Evolutionary conservation across 1,140 invertebrate genomes (phyloP).

Genomic region (Hycleus phaleratus): DNA sequence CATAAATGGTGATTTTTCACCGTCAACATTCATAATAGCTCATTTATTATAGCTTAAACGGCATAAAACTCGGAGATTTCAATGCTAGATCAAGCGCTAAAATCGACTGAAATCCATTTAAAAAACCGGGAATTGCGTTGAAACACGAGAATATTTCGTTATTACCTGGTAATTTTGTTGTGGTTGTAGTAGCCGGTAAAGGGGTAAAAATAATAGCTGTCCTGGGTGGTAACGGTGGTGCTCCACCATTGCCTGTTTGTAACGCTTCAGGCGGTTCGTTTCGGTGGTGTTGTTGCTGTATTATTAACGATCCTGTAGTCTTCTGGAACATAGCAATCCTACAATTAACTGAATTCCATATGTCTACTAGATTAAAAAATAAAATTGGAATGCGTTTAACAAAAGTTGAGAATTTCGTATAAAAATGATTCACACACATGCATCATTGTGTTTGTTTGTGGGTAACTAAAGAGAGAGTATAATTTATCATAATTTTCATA

Average conservation of each 20-base stretch:
- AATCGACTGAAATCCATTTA: not conserved
- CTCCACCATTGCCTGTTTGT: constrained; percentile 8
- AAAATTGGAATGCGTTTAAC: too few species aligned
- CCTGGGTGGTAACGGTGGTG: constrained; percentile 30
- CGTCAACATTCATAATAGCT: too few species aligned
- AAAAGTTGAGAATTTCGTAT: too few species aligned
- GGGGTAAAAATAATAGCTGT: constrained; percentile 29
- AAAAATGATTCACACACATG: too few species aligned
- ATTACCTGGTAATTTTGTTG: constrained; percentile 20
- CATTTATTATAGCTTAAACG: too few species aligned
- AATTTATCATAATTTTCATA: too few species aligned
- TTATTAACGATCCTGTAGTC: constrained; percentile 32
- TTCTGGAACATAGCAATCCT: constrained; percentile 34
- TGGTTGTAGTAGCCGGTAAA: not conserved
- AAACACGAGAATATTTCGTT: not conserved
- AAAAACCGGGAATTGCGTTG: not conserved
- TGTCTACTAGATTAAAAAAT: too few species aligned
- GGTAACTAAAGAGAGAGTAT: too few species aligned
- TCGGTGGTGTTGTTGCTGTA: constrained; percentile 4
- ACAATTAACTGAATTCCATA: too few species aligned
- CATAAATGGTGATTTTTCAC: too few species aligned
- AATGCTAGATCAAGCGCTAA: not conserved
- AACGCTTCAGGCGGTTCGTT: constrained; percentile 2
- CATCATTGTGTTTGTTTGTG: too few species aligned
- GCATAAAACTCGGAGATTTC: not conserved